phyloP scores from a whole-genome alignment of 2,888 invertebrate species.

The Xanthia togata region DNA sequence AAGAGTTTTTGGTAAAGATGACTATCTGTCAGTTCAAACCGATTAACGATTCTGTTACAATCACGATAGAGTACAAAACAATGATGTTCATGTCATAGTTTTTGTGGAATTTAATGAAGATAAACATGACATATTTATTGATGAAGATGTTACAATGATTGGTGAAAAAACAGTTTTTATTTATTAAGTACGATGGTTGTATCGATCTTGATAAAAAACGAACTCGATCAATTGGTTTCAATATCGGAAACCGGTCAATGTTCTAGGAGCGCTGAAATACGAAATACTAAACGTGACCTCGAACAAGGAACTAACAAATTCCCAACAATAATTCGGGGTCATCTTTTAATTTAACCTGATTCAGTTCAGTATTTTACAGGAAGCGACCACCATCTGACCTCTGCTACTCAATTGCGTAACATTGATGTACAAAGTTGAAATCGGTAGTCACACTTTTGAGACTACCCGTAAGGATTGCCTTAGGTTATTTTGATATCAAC shows the following conservation, averaged over 20 bases:
- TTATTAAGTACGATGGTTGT: neutral
- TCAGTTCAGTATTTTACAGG: neutral
- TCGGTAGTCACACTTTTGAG: conserved; percentile 2
- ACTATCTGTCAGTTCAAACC: conserved; percentile 16
- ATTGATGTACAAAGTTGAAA: neutral
- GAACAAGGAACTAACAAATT: neutral
- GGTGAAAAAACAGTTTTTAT: conserved; percentile 30
- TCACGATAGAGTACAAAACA: conserved; percentile 30
- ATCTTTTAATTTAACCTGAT: conserved; percentile 8
- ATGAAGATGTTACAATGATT: conserved; percentile 37
- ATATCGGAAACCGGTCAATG: too few relatives aligned
- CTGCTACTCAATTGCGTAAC: neutral
- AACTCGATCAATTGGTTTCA: neutral
- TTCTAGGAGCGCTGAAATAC: neutral
- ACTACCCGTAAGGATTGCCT: neutral
- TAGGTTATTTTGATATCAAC: neutral
- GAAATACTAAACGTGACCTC: neutral
- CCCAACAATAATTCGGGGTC: neutral
- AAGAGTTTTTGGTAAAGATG: neutral
- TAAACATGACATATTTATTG: conserved; percentile 30
- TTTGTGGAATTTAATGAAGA: conserved; percentile 32
- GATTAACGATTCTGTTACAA: conserved; percentile 26
- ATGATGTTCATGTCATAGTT: conserved; percentile 41
- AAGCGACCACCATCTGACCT: neutral
- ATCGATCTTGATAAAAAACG: neutral